phyloP scores from a whole-genome alignment of 1,140 invertebrate genomes.

The Drosophila nasuta region DNA sequence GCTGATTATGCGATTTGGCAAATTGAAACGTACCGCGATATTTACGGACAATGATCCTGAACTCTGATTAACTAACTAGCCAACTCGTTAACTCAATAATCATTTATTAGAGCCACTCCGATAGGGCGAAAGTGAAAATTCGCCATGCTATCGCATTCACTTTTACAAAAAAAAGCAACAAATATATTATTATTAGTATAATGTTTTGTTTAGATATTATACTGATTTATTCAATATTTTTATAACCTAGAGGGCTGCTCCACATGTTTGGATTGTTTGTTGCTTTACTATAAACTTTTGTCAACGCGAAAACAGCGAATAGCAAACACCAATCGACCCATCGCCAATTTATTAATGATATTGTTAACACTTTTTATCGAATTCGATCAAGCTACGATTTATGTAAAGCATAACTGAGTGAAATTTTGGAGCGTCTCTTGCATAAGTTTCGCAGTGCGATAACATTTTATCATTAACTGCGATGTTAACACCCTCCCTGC shows the following conservation, averaged over 20 bases:
- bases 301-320: constrained; percentile 4
- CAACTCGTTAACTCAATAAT: constrained; percentile 26
- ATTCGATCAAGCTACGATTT: constrained; percentile 5
- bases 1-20: constrained; percentile 48
- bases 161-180: constrained; percentile 24
- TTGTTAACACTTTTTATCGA: constrained; percentile 34
- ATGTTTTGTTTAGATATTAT: constrained; percentile 7
- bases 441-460: constrained; percentile 29
- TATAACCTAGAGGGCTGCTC: constrained; percentile 3
- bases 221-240: constrained; percentile 22
- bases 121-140: constrained; percentile 46
- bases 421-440: constrained; percentile 37
- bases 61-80: constrained; percentile 38
- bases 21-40: constrained; percentile 38
- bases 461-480: constrained; percentile 18
- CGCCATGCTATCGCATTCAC: constrained; percentile 30
- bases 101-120: constrained; percentile 20
- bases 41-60: constrained; percentile 39
- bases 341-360: constrained; percentile 34
- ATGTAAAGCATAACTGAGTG: constrained; percentile 29
- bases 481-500: constrained; percentile 14
- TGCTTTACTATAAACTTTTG: constrained; percentile 22
- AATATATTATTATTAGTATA: constrained; percentile 9
- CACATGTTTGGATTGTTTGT: constrained; percentile 10
- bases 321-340: not conserved